Percentiles rank a stretch among this genome's conserved stretches.
Evolutionary conservation across 2,888 invertebrate species (phyloP).

Genomic region (Coenonympha glycerion): DNA sequence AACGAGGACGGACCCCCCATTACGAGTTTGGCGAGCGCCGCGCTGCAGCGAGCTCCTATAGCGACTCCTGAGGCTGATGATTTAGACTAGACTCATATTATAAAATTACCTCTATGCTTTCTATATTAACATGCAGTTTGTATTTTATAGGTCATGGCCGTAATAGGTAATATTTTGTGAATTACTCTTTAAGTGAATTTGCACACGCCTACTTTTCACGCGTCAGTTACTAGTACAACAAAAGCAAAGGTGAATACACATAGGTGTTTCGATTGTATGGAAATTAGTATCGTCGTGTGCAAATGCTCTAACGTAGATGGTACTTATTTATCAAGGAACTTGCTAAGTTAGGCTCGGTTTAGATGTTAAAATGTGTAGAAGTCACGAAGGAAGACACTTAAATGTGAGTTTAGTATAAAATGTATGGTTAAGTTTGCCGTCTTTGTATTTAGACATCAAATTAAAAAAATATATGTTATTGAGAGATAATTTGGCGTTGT

Average conservation of each 20-base stretch:
- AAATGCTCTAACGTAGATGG: conserved; percentile 22
- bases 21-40: conserved; percentile 22
- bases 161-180: conserved; percentile 12
- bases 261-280: conserved; percentile 14
- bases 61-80: conserved; percentile 58
- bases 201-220: not conserved
- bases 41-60: conserved; percentile 42
- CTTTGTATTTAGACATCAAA: not conserved
- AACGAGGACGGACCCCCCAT: conserved; percentile 39
- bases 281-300: not conserved
- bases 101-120: conserved; percentile 24
- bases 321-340: conserved; percentile 30
- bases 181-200: conserved; percentile 2
- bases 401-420: not conserved
- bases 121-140: conserved; percentile 40
- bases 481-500: conserved; percentile 5
- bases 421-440: not conserved
- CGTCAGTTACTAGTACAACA: no score
- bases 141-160: conserved; percentile 38
- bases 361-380: conserved; percentile 11
- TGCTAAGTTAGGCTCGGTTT: conserved; percentile 27
- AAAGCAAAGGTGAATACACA: not conserved
- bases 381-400: conserved; percentile 3
- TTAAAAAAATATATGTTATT: not conserved
- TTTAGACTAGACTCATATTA: conserved; percentile 44